Percentiles rank a stretch among this genome's conserved stretches.
Evolutionary conservation across 2,113 vertebrate genomes (phyloP).

Genomic region (Pristiophorus japonicus): DNA sequence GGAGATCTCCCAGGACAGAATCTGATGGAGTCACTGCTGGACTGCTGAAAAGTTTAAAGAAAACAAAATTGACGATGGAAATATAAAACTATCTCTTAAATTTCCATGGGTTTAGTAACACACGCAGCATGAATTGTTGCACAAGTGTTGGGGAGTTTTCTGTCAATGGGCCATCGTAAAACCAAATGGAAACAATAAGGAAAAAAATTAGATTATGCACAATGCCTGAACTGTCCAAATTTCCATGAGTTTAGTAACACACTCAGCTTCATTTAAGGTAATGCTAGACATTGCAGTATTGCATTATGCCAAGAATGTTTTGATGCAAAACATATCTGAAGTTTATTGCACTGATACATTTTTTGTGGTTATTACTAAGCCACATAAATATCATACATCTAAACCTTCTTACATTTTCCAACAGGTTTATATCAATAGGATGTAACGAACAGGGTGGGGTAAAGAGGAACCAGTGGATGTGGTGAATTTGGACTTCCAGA

Average conservation of each 20-base stretch:
- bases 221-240: not conserved
- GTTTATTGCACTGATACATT: not conserved
- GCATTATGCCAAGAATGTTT: not conserved
- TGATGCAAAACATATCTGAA: not conserved
- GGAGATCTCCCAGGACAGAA: conserved; percentile 49
- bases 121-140: not conserved
- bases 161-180: not conserved
- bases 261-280: not conserved
- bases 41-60: conserved; percentile 53
- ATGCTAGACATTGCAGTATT: not conserved
- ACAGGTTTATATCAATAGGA: not conserved
- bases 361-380: not conserved
- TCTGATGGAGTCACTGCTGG: conserved; percentile 53
- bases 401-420: not conserved
- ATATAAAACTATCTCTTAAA: not conserved
- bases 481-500: too few relatives aligned
- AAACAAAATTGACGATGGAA: not conserved
- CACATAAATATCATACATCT: not conserved
- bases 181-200: not conserved
- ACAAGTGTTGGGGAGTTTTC: not conserved
- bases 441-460: too few relatives aligned
- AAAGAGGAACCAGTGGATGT: too few relatives aligned
- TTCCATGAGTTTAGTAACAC: not conserved
- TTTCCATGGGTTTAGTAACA: too few relatives aligned
- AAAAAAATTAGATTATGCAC: not conserved